Evolutionary conservation across 2,113 vertebrate species (phyloP).

Genomic region (Maccullochella peelii): DNA sequence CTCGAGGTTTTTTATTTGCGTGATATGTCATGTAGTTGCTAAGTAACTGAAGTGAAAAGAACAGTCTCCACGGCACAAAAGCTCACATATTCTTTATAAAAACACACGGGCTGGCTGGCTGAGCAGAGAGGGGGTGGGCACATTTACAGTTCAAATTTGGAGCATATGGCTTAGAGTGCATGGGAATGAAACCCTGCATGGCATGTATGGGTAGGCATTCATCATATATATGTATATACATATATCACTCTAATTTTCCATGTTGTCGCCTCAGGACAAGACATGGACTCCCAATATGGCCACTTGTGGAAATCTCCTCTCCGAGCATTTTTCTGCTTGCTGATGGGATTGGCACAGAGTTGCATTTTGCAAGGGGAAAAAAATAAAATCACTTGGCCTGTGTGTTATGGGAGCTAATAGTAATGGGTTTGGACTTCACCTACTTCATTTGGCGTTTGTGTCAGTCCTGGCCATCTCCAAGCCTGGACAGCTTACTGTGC

Average conservation of each 20-base stretch:
- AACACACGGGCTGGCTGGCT: background rate
- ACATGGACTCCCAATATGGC: background rate
- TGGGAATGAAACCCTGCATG: constrained; percentile 15
- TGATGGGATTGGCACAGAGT: constrained; percentile 1
- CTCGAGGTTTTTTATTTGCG: constrained; percentile 7
- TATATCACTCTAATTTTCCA: background rate
- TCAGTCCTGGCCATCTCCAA: constrained; percentile 21
- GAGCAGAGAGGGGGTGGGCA: background rate
- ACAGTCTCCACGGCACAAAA: constrained; percentile 3
- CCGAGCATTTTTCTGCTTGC: constrained; percentile 13
- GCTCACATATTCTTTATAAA: constrained; percentile 17
- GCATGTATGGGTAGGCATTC: background rate
- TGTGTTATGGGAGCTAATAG: background rate
- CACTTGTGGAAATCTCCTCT: constrained; percentile 15
- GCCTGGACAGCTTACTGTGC: constrained; percentile 36
- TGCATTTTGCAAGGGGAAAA: background rate
- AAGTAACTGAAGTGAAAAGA: constrained; percentile 58
- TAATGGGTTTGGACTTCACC: constrained; percentile 37
- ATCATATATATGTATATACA: background rate
- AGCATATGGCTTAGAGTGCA: constrained; percentile 8
- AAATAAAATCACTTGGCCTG: constrained; percentile 14
- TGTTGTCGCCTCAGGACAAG: background rate
- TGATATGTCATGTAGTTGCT: constrained; percentile 52
- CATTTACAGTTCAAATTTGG: background rate
- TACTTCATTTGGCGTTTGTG: constrained; percentile 26